Evolutionary conservation across 2,888 invertebrate genomes (phyloP).

Genomic region (Epirrhoe tristata): DNA sequence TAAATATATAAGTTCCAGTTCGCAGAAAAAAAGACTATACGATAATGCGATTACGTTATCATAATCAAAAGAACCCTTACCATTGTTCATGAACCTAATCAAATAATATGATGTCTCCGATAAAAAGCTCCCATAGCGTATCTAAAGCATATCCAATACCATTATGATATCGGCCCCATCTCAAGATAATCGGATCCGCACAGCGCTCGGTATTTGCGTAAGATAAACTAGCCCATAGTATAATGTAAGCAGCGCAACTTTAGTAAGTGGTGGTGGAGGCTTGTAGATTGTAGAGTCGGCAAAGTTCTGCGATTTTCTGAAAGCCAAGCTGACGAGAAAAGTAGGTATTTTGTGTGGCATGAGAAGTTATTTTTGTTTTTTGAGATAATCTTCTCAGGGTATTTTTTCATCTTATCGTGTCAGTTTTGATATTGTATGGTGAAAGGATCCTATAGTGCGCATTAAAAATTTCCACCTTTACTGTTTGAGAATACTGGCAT

Average conservation of each 20-base stretch:
- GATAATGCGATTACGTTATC: conserved; percentile 4
- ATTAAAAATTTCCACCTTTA: too few species aligned
- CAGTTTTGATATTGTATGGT: too few species aligned
- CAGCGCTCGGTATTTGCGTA: conserved; percentile 54
- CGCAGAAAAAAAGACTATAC: background rate
- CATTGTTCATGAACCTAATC: conserved; percentile 22
- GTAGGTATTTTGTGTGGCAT: too few species aligned
- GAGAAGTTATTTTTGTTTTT: too few species aligned
- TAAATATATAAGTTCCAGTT: background rate
- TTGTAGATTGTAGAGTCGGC: too few species aligned
- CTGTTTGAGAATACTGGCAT: too few species aligned
- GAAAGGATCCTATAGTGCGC: too few species aligned
- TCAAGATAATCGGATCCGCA: conserved; percentile 54
- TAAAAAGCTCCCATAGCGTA: conserved; percentile 24
- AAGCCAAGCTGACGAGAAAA: too few species aligned
- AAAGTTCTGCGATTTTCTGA: too few species aligned
- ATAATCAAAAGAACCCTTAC: conserved; percentile 4
- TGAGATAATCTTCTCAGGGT: too few species aligned
- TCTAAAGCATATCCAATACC: conserved; percentile 35
- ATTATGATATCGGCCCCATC: conserved; percentile 34
- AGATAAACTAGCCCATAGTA: conserved; percentile 49
- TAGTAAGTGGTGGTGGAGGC: background rate
- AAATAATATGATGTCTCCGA: conserved; percentile 28
- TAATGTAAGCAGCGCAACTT: background rate
- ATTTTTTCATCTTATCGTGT: too few species aligned